Base-by-base conservation (phyloP, 2,113 vertebrate genomes). In the Egretta garzetta region DNA sequence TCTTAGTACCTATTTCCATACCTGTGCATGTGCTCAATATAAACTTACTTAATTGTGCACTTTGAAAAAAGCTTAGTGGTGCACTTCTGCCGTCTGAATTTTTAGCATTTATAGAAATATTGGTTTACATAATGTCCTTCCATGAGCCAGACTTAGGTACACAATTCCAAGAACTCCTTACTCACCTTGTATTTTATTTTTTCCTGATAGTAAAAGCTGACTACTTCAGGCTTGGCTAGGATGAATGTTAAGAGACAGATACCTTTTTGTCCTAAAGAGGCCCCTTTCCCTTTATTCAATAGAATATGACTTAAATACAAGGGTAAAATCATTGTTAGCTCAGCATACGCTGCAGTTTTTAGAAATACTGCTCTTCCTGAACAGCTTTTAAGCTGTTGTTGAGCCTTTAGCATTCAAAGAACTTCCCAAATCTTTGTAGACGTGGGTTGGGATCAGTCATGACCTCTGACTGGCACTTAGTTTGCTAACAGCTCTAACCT, bases 1-100 rank as follows among this genome's bases (percentile, higher is more conserved):
- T 72, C 52, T 75, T 52, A 76, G 47, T 93, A 94, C 80, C 87
- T 95, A 33, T 81, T 88, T 89, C 66, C 74, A 49, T 96, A 97
- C 96, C 91, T 96, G 56, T 79, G 60, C 49, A 12, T 85, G 33
- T 56, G 41, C 55, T 88, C 35, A 28, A 5, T 49, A 62, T 52
- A 66, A 86, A 86, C 49, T 72, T 66, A 45, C 12, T 85, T 62
- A 62, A 76, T 55, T 28, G 45, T 80, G 55, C 19, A 32, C 27
- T 83, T 80, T 32, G 39, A 56, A 70, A 92, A 87, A 77, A 88
- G 8, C 15, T 58, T 82, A 77, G 26, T 55, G 47, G 14, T 74
- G 33, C 7, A 28, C 23, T 93, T 95, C 68, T 86, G 80, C 37
- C 28, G 39, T 47, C 45, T 20, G 35, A 67, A 16, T 47, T 77